Conservation (phyloP, 2,888 invertebrate genomes). For the Caenorhabditis plicata region DNA sequence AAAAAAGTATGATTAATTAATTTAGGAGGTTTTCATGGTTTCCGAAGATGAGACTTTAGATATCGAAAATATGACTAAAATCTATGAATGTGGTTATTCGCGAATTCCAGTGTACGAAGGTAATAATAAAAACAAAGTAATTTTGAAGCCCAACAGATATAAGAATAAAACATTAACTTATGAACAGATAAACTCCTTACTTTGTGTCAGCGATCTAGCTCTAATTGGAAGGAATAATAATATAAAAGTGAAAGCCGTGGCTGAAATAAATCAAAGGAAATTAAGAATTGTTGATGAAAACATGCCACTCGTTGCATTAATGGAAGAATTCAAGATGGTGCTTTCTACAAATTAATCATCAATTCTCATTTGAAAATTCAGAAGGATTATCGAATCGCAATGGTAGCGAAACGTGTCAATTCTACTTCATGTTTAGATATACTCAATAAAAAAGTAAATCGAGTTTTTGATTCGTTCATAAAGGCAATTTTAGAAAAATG, state of each 20-base stretch:
- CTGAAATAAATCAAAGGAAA: constrained; percentile 80
- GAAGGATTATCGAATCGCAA: constrained; percentile 28
- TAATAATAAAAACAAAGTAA: constrained; percentile 76
- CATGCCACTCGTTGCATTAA: constrained; percentile 88
- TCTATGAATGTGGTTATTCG: constrained; percentile 86
- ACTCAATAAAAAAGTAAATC: background rate
- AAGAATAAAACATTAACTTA: constrained; percentile 23
- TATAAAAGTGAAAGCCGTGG: constrained; percentile 67
- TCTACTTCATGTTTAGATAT: constrained; percentile 72
- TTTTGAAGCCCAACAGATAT: background rate
- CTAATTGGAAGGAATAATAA: constrained; percentile 98
- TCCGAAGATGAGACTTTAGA: constrained; percentile 82
- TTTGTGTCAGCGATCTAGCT: constrained; percentile 96
- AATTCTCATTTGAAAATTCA: no score
- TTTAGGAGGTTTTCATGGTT: constrained; percentile 92
- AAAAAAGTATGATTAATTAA: background rate
- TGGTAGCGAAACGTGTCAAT: constrained; percentile 14
- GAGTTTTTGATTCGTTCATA: background rate
- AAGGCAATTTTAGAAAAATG: no score
- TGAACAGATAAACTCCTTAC: constrained; percentile 64
- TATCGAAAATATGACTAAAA: constrained; percentile 94
- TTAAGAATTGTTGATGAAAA: constrained; percentile 95
- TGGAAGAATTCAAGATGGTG: constrained; percentile 94
- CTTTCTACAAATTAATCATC: no score
- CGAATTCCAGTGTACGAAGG: constrained; percentile 84